Evolutionary conservation across 2,113 vertebrate species (phyloP).

Genomic region (Rhinopomastus cyanomelas): DNA sequence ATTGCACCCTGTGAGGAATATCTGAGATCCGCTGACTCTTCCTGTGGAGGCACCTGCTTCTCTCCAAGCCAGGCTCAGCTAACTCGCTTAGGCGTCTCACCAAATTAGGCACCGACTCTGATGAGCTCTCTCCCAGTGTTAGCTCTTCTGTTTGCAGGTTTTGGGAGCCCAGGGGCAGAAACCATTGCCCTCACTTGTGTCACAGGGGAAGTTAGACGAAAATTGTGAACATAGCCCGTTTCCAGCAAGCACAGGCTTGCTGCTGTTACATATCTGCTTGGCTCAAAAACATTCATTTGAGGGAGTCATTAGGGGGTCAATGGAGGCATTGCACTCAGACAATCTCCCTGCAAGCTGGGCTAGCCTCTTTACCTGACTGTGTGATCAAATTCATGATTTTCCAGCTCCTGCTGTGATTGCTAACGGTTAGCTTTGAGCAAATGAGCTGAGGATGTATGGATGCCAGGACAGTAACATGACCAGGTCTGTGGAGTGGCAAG

Average conservation of each 20-base stretch:
- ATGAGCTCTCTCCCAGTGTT: background rate
- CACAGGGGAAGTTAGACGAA: background rate
- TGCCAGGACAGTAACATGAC: constrained; percentile 34
- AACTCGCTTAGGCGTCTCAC: background rate
- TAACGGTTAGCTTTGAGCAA: constrained; percentile 46
- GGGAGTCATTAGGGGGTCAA: constrained; percentile 35
- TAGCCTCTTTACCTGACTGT: background rate
- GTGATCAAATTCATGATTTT: constrained; percentile 47
- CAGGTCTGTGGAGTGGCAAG: background rate
- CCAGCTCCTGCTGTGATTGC: constrained; percentile 48
- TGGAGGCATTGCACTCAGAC: background rate
- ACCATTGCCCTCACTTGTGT: background rate
- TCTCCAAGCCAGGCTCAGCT: background rate
- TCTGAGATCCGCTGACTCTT: constrained; percentile 57
- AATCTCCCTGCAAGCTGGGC: background rate
- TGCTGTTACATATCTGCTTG: constrained; percentile 31
- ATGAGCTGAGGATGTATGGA: constrained; percentile 40
- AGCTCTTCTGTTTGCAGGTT: constrained; percentile 18
- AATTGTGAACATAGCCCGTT: background rate
- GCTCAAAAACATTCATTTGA: background rate
- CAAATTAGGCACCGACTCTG: background rate
- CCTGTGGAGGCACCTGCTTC: constrained; percentile 54
- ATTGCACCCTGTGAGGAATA: constrained; percentile 55
- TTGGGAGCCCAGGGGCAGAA: background rate
- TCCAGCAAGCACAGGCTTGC: background rate